Evolutionary conservation across 2,113 vertebrate species (phyloP).

Genomic region (Parus major): DNA sequence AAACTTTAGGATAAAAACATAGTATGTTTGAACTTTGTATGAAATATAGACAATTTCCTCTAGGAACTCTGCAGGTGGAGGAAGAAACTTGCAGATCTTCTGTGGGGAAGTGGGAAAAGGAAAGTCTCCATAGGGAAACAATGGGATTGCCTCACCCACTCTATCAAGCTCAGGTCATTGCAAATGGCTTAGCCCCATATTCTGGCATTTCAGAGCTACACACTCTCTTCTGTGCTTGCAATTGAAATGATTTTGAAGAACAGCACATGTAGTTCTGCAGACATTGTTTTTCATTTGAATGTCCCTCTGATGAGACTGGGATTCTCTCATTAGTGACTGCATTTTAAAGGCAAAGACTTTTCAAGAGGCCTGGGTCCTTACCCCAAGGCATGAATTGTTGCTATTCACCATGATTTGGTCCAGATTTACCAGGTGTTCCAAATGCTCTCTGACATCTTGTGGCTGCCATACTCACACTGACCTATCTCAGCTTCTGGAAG

Average conservation of each 20-base stretch:
- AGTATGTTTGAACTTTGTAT: slow-evolving; percentile 50
- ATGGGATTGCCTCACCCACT: not conserved
- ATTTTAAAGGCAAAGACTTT: not conserved
- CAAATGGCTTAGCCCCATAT: not conserved
- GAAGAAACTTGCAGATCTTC: slow-evolving; percentile 8
- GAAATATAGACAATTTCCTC: slow-evolving; percentile 63
- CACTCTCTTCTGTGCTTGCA: not conserved
- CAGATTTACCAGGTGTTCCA: not conserved
- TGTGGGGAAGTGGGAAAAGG: not conserved
- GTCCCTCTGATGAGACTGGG: not conserved
- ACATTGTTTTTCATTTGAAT: not conserved
- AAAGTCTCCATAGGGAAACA: not conserved
- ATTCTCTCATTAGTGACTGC: not conserved
- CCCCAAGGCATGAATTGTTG: not conserved
- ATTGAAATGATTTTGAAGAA: not conserved
- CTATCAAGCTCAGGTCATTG: not conserved
- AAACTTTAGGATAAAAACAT: slow-evolving; percentile 46
- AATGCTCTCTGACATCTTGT: not conserved
- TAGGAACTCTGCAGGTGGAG: slow-evolving; percentile 45
- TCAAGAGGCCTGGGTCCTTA: not conserved
- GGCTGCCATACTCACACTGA: not conserved
- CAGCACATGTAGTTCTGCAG: not conserved
- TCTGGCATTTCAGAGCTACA: not conserved
- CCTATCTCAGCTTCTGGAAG: not conserved
- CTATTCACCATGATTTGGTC: not conserved